A percentile compares a stretch with the other conserved stretches of the same genome.
Conservation (phyloP, 1,140 invertebrate species). For the Cydia amplana region DNA sequence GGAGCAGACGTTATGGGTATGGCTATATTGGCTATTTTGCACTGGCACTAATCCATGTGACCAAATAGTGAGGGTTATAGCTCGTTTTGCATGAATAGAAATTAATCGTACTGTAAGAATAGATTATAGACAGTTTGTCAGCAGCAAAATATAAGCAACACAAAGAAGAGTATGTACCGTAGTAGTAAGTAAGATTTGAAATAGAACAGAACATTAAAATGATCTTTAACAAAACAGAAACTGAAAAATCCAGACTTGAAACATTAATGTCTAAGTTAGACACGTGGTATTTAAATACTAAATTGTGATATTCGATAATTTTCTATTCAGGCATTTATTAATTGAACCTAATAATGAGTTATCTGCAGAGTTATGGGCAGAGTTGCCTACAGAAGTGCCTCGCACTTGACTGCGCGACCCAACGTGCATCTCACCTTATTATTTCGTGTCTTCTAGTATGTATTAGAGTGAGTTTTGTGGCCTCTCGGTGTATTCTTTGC, state of each 20-base stretch:
- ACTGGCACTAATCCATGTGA: neutral
- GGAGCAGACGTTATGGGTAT: too few relatives aligned
- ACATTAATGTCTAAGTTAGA: too few relatives aligned
- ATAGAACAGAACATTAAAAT: too few relatives aligned
- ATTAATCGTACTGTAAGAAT: neutral
- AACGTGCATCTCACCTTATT: conserved; percentile 7
- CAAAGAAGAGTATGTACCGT: too few relatives aligned
- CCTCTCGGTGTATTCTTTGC: conserved; percentile 20
- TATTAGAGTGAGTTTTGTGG: conserved; percentile 29
- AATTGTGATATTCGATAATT: conserved; percentile 3
- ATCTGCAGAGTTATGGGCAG: neutral
- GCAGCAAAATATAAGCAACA: too few relatives aligned
- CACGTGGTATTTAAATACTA: too few relatives aligned
- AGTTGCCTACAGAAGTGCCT: conserved; percentile 21
- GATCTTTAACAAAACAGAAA: too few relatives aligned
- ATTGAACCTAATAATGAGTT: neutral
- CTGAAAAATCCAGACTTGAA: too few relatives aligned
- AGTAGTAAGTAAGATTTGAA: too few relatives aligned
- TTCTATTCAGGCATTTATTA: neutral
- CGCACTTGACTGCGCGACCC: neutral
- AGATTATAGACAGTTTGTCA: neutral
- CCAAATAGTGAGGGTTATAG: neutral
- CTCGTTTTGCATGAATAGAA: neutral
- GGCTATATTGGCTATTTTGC: too few relatives aligned
- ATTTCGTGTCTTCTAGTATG: conserved; percentile 12